Conservation (phyloP, 2,113 vertebrate species). For the Candoia aspera region DNA sequence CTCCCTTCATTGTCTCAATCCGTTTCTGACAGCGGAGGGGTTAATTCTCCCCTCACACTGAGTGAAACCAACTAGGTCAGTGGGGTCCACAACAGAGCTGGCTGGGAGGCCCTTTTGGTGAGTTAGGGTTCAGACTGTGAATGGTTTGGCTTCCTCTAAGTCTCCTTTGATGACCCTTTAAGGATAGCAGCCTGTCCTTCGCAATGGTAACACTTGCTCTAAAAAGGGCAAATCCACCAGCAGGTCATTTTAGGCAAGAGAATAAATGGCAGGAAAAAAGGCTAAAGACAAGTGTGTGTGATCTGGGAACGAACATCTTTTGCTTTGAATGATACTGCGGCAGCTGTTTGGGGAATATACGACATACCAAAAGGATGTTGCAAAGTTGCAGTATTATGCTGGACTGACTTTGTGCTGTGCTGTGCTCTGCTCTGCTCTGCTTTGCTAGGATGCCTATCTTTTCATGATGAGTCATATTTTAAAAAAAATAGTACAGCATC, state of each 20-base stretch:
- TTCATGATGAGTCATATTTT: not conserved
- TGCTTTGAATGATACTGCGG: not conserved
- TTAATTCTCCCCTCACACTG: slow-evolving; percentile 19
- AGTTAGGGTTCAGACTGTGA: not conserved
- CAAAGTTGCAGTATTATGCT: not conserved
- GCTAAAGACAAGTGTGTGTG: not conserved
- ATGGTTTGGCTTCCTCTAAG: not conserved
- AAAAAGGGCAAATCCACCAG: slow-evolving; percentile 20
- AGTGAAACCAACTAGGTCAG: not conserved
- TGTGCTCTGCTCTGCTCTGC: not conserved
- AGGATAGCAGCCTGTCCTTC: not conserved
- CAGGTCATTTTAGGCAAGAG: not conserved
- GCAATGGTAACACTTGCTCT: slow-evolving; percentile 1
- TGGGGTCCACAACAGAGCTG: slow-evolving; percentile 2
- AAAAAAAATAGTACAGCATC: not conserved
- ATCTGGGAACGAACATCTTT: not conserved
- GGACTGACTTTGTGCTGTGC: not conserved
- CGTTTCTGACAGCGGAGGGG: slow-evolving; percentile 12
- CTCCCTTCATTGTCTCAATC: not conserved
- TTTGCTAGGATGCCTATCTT: not conserved
- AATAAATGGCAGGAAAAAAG: not conserved
- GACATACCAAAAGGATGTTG: not conserved
- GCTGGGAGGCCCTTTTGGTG: slow-evolving; percentile 25
- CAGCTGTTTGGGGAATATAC: not conserved
- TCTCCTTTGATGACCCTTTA: slow-evolving; percentile 1